Conservation (phyloP, 30 jellyfish, hydroid and myxozoan genomes). For the Pelagia noctiluca region DNA sequence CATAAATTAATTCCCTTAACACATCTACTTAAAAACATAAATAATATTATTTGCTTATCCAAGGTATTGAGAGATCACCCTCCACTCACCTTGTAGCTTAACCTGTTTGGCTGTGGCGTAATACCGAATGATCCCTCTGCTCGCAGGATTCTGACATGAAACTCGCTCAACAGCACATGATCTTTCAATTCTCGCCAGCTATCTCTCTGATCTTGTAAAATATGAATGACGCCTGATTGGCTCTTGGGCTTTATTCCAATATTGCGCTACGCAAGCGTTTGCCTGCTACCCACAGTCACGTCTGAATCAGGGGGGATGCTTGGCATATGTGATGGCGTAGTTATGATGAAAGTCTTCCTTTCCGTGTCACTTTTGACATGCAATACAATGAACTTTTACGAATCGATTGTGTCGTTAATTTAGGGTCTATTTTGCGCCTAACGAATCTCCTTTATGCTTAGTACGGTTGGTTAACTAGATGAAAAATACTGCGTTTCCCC, state of each 20-base stretch:
- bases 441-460: too few relatives aligned
- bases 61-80: slow-evolving; percentile 75
- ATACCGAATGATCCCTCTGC: slow-evolving; percentile 77
- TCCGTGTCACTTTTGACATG: too few relatives aligned
- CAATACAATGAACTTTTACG: too few relatives aligned
- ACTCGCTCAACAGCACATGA: slow-evolving; percentile 55
- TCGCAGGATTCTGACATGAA: slow-evolving; percentile 56
- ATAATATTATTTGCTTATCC: slow-evolving; percentile 79
- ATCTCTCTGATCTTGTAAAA: slow-evolving; percentile 68
- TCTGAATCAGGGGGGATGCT: slow-evolving; percentile 18
- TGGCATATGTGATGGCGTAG: too few relatives aligned
- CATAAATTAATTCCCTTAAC: slow-evolving; percentile 76
- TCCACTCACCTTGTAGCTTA: slow-evolving; percentile 80
- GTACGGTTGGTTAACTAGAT: too few relatives aligned
- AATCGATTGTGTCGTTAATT: too few relatives aligned
- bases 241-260: slow-evolving; percentile 63
- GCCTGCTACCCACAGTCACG: slow-evolving; percentile 20
- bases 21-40: slow-evolving; percentile 72
- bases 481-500: too few relatives aligned
- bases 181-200: slow-evolving; percentile 66
- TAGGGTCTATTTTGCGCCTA: too few relatives aligned
- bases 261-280: slow-evolving; percentile 54
- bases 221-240: slow-evolving; percentile 88
- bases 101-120: slow-evolving; percentile 68
- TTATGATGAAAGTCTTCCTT: too few relatives aligned